A percentile compares a stretch with the other conserved stretches of the same genome.
These are phyloP conservation scores for Thera obeliscata DNA, from an alignment of 2,888 invertebrate genomes.

Conservation along the genomic window DNA sequence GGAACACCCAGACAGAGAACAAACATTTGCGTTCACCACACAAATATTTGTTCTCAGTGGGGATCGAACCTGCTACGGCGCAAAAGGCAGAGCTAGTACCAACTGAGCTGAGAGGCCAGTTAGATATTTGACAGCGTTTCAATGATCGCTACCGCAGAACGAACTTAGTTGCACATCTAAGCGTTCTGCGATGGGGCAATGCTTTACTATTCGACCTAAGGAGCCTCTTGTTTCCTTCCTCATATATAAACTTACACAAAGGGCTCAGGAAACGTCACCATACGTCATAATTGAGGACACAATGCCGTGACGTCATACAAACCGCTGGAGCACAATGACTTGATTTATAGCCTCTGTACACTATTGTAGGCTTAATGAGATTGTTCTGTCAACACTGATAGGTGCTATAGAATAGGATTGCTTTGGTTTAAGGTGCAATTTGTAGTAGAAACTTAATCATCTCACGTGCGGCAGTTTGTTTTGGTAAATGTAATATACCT, in stretches of 20 bases:
- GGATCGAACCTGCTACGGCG: too few relatives aligned
- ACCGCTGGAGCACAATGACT: slow-evolving; percentile 63
- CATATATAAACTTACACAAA: slow-evolving; percentile 30
- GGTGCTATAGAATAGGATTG: slow-evolving; percentile 20
- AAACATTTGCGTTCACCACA: too few relatives aligned
- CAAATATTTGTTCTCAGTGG: too few relatives aligned
- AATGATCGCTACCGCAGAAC: too few relatives aligned
- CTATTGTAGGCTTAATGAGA: slow-evolving; percentile 74
- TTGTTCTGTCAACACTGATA: slow-evolving; percentile 66
- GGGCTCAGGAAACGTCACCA: slow-evolving; percentile 40
- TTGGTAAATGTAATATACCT: too few relatives aligned
- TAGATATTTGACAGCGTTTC: too few relatives aligned
- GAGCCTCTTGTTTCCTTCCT: slow-evolving; percentile 22
- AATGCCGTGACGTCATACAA: slow-evolving; percentile 42
- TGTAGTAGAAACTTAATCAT: neutral
- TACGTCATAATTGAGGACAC: slow-evolving; percentile 60
- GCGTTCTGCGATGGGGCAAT: too few relatives aligned
- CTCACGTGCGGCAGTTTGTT: neutral
- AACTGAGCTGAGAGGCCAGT: too few relatives aligned
- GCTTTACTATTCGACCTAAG: neutral
- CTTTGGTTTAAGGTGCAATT: slow-evolving; percentile 12
- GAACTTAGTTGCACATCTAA: too few relatives aligned
- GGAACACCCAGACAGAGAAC: too few relatives aligned
- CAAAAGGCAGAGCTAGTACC: too few relatives aligned
- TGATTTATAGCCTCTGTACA: slow-evolving; percentile 69